A percentile compares a stretch with the other conserved stretches of the same genome.
Conservation (phyloP, 2,113 vertebrate species). For the Diadophis punctatus region DNA sequence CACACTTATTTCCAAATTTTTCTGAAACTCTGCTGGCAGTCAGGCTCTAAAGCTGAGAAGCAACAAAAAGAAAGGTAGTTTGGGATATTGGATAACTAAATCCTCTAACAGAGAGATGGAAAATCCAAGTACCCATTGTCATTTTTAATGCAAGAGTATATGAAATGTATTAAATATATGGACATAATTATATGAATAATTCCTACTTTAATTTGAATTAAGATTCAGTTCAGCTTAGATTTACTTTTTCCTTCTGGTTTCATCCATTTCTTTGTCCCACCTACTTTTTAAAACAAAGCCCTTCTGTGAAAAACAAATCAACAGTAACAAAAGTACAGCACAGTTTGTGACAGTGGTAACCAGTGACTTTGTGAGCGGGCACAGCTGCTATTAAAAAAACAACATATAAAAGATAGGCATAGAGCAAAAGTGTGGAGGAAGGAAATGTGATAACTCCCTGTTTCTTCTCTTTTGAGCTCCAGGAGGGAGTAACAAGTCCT, state of each 20-base stretch:
- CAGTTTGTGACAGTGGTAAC: neutral
- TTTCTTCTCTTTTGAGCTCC: neutral
- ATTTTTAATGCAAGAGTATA: neutral
- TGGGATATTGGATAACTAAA: neutral
- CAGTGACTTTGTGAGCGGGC: neutral
- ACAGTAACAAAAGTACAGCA: neutral
- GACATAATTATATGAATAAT: neutral
- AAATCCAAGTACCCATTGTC: neutral
- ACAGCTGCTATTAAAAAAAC: neutral
- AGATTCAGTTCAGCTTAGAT: neutral
- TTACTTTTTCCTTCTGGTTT: neutral
- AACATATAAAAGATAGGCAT: no score
- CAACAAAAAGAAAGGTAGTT: neutral
- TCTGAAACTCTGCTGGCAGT: neutral
- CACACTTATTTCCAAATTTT: conserved; percentile 36
- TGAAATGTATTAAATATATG: neutral
- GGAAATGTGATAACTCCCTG: neutral
- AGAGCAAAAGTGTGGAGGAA: neutral
- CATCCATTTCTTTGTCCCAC: neutral
- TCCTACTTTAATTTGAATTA: neutral
- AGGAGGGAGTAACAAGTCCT: neutral
- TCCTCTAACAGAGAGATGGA: neutral
- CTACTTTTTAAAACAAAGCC: neutral
- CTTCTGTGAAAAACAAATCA: neutral
- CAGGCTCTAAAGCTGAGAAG: neutral